Evolutionary conservation across 2,797 vertebrate genomes (phyloP).

Genomic region (Neosilurus mollespiculum): DNA sequence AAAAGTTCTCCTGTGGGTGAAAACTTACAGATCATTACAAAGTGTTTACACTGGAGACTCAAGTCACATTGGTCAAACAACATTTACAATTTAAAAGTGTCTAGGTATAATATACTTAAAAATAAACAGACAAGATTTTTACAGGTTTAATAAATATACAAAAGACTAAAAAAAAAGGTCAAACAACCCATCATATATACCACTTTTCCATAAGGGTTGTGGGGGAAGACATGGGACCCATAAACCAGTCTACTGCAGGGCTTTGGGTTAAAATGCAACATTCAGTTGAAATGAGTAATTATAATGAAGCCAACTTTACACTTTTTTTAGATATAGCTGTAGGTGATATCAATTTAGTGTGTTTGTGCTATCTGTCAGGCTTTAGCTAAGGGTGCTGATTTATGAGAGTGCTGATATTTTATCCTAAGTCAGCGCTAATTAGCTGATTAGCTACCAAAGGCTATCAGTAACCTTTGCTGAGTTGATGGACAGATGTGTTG

Average conservation of each 20-base stretch:
- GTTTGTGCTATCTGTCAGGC: background rate
- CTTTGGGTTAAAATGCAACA: background rate
- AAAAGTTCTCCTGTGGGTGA: background rate
- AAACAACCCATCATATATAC: too few species aligned
- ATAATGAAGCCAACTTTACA: background rate
- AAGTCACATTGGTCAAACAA: background rate
- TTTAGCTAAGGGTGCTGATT: background rate
- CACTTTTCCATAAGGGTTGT: too few species aligned
- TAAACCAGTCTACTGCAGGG: too few species aligned
- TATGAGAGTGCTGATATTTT: background rate
- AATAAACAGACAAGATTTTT: background rate
- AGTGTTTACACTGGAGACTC: background rate
- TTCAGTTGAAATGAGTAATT: background rate
- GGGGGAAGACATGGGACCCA: too few species aligned
- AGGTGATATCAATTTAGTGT: background rate
- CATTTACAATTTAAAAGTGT: background rate
- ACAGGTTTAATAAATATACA: background rate
- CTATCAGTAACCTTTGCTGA: background rate
- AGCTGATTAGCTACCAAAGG: background rate
- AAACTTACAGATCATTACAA: background rate
- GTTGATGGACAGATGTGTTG: background rate
- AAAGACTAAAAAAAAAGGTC: background rate
- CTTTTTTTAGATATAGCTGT: too few species aligned
- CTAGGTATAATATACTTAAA: background rate
- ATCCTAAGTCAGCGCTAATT: background rate